A percentile compares a stretch with the other conserved stretches of the same genome.
phyloP scores from a whole-genome alignment of 2,797 vertebrate genomes.

The Scomberomorus guttatus region DNA sequence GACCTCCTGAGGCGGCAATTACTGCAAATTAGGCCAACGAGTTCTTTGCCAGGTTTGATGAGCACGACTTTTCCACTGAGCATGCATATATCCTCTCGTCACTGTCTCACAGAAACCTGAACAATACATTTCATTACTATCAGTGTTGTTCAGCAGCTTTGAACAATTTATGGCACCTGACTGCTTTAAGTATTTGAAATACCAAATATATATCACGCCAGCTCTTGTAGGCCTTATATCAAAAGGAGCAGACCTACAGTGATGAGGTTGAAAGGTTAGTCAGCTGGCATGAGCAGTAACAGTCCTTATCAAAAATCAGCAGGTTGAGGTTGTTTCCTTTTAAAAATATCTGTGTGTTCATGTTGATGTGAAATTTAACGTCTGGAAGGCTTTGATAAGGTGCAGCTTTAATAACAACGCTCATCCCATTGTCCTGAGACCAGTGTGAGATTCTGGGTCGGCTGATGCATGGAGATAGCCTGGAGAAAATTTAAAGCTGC shows the following conservation, averaged over 20 bases:
- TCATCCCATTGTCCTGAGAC: neutral
- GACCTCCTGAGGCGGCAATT: slow-evolving; percentile 14
- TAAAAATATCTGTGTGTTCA: too few relatives aligned
- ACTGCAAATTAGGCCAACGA: slow-evolving; percentile 13
- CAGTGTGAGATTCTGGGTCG: too few relatives aligned
- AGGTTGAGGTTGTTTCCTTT: neutral
- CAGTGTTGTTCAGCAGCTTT: neutral
- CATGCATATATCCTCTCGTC: slow-evolving; percentile 16
- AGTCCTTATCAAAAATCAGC: neutral
- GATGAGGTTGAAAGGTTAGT: too few relatives aligned
- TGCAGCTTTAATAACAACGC: too few relatives aligned
- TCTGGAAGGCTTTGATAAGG: neutral
- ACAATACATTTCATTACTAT: neutral
- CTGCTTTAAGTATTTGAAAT: neutral
- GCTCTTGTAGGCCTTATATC: too few relatives aligned
- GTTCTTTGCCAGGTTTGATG: slow-evolving; percentile 29
- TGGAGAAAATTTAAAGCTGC: too few relatives aligned
- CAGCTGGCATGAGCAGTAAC: too few relatives aligned
- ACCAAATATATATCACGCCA: too few relatives aligned
- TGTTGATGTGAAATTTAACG: neutral
- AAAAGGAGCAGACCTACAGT: too few relatives aligned
- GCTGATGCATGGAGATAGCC: neutral
- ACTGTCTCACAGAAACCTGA: neutral
- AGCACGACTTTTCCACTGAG: slow-evolving; percentile 15
- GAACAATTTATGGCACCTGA: neutral